A percentile compares a stretch with the other conserved stretches of the same genome.
Evolutionary conservation across 1,140 invertebrate species (phyloP).

Genomic region (Drosophila quadrilineata): DNA sequence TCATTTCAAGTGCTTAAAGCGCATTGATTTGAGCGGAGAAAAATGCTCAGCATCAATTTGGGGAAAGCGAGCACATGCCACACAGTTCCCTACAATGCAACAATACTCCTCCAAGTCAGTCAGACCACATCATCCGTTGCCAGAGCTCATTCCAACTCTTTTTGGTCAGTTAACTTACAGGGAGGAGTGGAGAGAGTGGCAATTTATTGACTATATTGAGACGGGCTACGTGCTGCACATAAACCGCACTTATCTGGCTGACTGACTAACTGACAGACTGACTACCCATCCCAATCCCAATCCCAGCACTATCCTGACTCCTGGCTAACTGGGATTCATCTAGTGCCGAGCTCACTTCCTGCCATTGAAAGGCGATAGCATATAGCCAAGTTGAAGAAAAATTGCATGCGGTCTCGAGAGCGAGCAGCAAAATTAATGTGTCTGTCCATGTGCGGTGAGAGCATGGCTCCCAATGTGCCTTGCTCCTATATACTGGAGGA

Average conservation of each 20-base stretch:
- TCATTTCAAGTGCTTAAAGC: slow-evolving; percentile 23
- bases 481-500: no score
- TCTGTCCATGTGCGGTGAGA: slow-evolving; percentile 49
- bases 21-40: slow-evolving; percentile 33
- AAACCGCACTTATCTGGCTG: slow-evolving; percentile 76
- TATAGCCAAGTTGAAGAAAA: slow-evolving; percentile 60
- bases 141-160: neutral
- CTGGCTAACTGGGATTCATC: slow-evolving; percentile 1
- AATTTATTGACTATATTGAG: slow-evolving; percentile 77
- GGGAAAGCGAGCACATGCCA: slow-evolving; percentile 22
- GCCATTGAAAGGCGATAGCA: slow-evolving; percentile 69
- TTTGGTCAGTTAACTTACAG: slow-evolving; percentile 49
- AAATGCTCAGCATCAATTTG: slow-evolving; percentile 49
- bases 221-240: slow-evolving; percentile 71
- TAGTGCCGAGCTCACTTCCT: slow-evolving; percentile 38
- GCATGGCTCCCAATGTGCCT: neutral
- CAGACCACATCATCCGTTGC: no score
- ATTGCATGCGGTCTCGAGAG: slow-evolving; percentile 72
- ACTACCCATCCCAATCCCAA: no score
- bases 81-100: no score
- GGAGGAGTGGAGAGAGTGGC: slow-evolving; percentile 52
- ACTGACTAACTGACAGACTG: slow-evolving; percentile 76
- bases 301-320: no score
- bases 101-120: no score
- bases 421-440: slow-evolving; percentile 74